These are phyloP conservation scores for Miniopterus natalensis DNA, from an alignment of 2,113 vertebrate species.

Conservation along the genomic window DNA sequence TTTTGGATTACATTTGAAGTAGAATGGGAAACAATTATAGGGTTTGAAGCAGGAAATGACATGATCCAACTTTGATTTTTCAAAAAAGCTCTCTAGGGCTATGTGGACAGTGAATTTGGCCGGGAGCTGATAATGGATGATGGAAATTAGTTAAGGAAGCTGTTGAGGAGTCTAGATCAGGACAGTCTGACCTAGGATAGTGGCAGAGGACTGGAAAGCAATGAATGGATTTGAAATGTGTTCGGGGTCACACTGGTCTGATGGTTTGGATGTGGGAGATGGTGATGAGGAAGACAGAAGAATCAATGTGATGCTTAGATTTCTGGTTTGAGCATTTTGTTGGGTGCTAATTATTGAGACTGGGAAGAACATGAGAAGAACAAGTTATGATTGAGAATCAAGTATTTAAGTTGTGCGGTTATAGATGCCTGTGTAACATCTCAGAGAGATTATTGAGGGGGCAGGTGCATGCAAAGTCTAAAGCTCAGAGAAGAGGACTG, in stretches of 20 bases:
- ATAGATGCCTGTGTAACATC: background rate
- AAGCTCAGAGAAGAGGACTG: background rate
- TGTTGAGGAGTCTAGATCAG: background rate
- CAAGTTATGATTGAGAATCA: background rate
- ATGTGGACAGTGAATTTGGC: background rate
- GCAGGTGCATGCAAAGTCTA: background rate
- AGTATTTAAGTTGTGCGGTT: background rate
- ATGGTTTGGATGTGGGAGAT: background rate
- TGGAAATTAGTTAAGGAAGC: background rate
- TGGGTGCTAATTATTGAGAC: background rate
- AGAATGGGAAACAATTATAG: background rate
- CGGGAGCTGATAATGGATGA: background rate
- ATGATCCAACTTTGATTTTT: background rate
- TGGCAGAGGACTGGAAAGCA: background rate
- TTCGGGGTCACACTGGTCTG: background rate
- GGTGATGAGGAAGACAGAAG: background rate
- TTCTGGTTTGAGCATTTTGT: constrained; percentile 7
- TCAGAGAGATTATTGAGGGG: background rate
- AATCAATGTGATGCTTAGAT: background rate
- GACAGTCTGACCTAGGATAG: background rate
- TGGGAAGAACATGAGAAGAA: background rate
- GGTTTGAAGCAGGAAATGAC: background rate
- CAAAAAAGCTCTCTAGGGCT: background rate
- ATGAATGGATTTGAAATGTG: background rate
- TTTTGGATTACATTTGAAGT: background rate